Conservation (phyloP, 2,888 invertebrate genomes). For the Calameuta idolon region DNA sequence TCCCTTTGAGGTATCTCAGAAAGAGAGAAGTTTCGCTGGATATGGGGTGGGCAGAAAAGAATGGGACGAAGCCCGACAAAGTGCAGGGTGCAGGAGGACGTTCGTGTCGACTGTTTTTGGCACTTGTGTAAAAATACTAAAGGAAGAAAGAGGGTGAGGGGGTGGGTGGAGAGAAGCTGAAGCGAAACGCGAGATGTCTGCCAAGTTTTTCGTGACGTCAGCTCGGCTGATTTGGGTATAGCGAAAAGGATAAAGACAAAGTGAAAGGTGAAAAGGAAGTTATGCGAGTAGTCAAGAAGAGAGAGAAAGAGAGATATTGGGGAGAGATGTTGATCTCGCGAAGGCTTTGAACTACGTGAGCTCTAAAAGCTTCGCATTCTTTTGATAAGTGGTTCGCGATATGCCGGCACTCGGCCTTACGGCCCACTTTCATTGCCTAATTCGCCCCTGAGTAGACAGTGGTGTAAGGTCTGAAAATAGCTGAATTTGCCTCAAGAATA, state of each 20-base stretch:
- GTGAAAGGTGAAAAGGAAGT: slow-evolving; percentile 6
- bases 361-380: slow-evolving; percentile 49
- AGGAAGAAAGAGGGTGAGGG: not conserved
- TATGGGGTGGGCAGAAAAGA: not conserved
- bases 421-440: slow-evolving; percentile 25
- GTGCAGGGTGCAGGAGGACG: not conserved
- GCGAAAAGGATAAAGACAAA: slow-evolving; percentile 16
- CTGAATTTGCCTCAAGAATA: not conserved
- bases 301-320: not conserved
- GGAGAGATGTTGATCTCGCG: not conserved
- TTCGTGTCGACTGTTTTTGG: not conserved
- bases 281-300: slow-evolving; percentile 22
- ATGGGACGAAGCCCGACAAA: not conserved
- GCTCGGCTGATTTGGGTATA: not conserved
- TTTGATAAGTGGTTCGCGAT: slow-evolving; percentile 42
- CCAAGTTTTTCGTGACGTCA: not conserved
- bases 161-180: not conserved
- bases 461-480: not conserved
- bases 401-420: slow-evolving; percentile 9
- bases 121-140: not conserved
- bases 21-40: not conserved
- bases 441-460: slow-evolving; percentile 9
- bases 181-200: not conserved
- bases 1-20: not conserved
- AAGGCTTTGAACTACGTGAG: slow-evolving; percentile 41